These are phyloP conservation scores for Toxotes chatareus DNA, from an alignment of 2,113 vertebrate genomes.

Conservation along the genomic window DNA sequence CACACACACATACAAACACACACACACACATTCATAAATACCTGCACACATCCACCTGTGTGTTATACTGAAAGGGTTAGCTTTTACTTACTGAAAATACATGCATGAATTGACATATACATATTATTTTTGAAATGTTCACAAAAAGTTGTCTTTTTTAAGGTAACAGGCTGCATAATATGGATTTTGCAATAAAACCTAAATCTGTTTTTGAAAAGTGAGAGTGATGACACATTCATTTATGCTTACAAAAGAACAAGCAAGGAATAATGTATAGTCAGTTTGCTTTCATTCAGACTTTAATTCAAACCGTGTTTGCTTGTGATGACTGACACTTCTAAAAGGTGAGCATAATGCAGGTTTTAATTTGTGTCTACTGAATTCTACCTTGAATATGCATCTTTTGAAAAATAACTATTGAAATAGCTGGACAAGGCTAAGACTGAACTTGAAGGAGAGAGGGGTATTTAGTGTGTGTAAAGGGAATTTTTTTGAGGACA, in stretches of 20 bases:
- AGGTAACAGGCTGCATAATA: not conserved
- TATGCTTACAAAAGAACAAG: no score
- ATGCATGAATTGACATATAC: not conserved
- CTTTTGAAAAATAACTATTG: not conserved
- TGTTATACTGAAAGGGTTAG: slow-evolving; percentile 11
- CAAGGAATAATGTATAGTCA: not conserved
- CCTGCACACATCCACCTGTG: not conserved
- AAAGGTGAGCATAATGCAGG: not conserved
- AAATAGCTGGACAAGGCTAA: not conserved
- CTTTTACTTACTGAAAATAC: not conserved
- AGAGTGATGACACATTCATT: no score
- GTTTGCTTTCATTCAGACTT: not conserved
- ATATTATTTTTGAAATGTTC: not conserved
- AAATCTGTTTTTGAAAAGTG: no score
- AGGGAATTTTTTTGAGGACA: slow-evolving; percentile 1
- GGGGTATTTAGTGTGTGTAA: not conserved
- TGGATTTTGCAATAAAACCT: no score
- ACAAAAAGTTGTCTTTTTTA: not conserved
- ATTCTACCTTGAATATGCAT: not conserved
- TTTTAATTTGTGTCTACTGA: not conserved
- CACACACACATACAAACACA: not conserved
- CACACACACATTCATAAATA: not conserved
- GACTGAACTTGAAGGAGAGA: not conserved
- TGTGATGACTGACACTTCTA: not conserved
- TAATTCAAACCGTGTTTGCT: not conserved